Evolutionary conservation across 92 coral and sea anemone species (phyloP), one percentile per base, ranked within the genome.

Genomic region (Pocillopora meandrina): DNA sequence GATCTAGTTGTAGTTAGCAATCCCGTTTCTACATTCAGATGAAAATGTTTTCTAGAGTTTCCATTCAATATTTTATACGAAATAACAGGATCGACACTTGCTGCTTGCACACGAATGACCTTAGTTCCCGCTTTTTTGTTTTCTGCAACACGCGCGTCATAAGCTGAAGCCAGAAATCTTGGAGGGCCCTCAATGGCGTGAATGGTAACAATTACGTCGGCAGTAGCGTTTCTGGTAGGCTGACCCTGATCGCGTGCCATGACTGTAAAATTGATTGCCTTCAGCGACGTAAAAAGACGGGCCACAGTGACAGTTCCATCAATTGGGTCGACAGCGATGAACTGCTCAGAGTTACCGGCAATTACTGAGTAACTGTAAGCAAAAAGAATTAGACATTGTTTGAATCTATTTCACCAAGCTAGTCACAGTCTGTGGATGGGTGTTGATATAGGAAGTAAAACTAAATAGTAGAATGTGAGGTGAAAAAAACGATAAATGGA

Each of bases 241-340:
- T 77, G 78, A 12, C 98, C 99, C 55, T 87, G 86, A 77, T 97
- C 99, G 89, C 90, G 95, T 85, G 97, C 99, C 76, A 93, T 88
- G 80, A 92, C 90, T 81, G 56, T 80, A 72, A 93, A 64, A 63
- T 74, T 65, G 82, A 92, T 83, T 73, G 94, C 84, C 20, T 94
- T 85, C 21, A 90, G 86, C 12, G 93, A 81, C 56, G 84, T 76
- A 71, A 92, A 60, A 18, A 79, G 87, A 49, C 89, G 89, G 57
- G 77, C 87, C 59, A 97, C 88, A 56, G 20, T 12, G 49, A 97
- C 55, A 33, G 68, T 65, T 31, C 97, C 99, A 69, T 90, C 84
- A 14, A 12, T 76, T 35, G 90, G 86, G 79, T 88, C 84, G 3
- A 96, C 83, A 19, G 79, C 80, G 80, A 95, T 82, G 78, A 87